Evolutionary conservation across 2,797 vertebrate genomes (phyloP).

Genomic region (Neosalanx taihuensis): DNA sequence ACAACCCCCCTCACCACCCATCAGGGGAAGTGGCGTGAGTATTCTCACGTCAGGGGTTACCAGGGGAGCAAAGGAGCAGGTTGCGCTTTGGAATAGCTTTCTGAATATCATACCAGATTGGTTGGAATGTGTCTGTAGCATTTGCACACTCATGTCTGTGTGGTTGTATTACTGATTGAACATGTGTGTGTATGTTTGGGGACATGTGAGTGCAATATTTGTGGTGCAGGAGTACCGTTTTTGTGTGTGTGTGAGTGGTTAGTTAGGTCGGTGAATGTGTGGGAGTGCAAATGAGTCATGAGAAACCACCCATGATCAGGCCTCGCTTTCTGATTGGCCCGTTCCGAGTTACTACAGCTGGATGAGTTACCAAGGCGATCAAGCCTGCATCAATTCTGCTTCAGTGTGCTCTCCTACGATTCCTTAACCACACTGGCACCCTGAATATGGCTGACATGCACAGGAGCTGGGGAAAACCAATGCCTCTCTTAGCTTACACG

Average conservation of each 20-base stretch:
- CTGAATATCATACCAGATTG: no score
- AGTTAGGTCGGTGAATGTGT: neutral
- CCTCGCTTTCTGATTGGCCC: neutral
- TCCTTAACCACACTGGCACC: neutral
- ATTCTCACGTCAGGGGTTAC: neutral
- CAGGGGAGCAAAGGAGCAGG: no score
- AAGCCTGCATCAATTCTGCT: neutral
- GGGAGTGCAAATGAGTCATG: neutral
- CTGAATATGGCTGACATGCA: no score
- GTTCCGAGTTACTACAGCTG: neutral
- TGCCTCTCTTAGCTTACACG: no score
- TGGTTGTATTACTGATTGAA: neutral
- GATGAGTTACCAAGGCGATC: neutral
- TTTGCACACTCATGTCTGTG: neutral
- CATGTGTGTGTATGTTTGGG: neutral
- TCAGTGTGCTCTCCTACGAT: neutral
- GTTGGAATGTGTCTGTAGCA: constrained; percentile 11
- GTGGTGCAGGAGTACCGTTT: neutral
- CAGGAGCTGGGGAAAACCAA: no score
- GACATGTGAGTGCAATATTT: neutral
- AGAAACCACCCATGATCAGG: neutral
- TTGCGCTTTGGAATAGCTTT: no score
- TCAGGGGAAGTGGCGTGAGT: neutral
- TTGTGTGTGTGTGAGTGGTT: neutral
- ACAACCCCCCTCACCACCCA: no score